A percentile compares a stretch with the other conserved stretches of the same genome.
phyloP scores from a whole-genome alignment of 2,888 invertebrate genomes.

The Teinopalpus imperialis region DNA sequence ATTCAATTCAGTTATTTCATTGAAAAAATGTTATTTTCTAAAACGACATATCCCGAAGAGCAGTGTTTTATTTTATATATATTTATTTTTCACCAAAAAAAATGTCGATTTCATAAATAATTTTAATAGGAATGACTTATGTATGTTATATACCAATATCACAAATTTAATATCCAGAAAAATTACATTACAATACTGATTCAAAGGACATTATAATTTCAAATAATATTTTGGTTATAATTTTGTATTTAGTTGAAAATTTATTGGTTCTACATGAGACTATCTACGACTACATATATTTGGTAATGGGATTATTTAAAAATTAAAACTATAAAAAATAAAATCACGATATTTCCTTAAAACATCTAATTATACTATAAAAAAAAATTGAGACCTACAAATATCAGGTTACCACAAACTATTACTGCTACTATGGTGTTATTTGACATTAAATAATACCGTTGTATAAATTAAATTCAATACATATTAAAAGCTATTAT shows the following conservation, averaged over 20 bases:
- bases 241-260: neutral
- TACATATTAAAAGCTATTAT: slow-evolving; percentile 8
- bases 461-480: neutral
- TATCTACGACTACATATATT: slow-evolving; percentile 16
- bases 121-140: slow-evolving; percentile 6
- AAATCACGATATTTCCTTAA: slow-evolving; percentile 8
- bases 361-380: neutral
- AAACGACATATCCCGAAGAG: too few relatives aligned
- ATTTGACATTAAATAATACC: too few relatives aligned
- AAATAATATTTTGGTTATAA: neutral
- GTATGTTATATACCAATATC: too few relatives aligned
- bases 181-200: slow-evolving; percentile 11
- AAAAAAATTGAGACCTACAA: slow-evolving; percentile 2
- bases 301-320: slow-evolving; percentile 17
- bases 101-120: slow-evolving; percentile 5
- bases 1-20: too few relatives aligned
- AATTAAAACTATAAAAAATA: slow-evolving; percentile 11
- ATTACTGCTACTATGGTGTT: too few relatives aligned
- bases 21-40: too few relatives aligned
- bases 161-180: slow-evolving; percentile 7
- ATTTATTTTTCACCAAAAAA: neutral
- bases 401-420: too few relatives aligned
- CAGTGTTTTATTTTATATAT: neutral
- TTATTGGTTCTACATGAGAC: neutral
- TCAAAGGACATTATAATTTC: neutral